Evolutionary conservation across 2,113 vertebrate genomes (phyloP).

Genomic region (Euleptes europaea): DNA sequence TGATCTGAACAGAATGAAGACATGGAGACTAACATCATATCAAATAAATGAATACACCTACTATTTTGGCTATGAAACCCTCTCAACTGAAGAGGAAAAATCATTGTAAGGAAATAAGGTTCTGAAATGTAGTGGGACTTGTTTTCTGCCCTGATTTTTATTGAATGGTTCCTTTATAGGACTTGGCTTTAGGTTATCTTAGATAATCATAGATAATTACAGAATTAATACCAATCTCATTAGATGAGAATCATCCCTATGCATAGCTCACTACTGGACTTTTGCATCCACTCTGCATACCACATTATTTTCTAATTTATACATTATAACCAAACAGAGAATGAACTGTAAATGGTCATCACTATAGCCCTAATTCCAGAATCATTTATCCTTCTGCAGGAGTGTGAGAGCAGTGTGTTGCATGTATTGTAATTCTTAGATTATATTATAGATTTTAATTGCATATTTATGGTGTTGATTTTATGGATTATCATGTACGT

Average conservation of each 20-base stretch:
- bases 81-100: background rate
- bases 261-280: conserved; percentile 5
- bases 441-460: no score
- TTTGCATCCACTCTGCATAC: background rate
- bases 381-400: background rate
- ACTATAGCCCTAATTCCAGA: background rate
- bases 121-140: background rate
- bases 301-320: background rate
- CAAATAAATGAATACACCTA: background rate
- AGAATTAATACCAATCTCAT: no score
- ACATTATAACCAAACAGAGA: background rate
- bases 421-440: no score
- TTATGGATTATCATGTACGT: no score
- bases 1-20: background rate
- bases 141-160: conserved; percentile 21
- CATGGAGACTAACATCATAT: background rate
- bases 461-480: no score
- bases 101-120: conserved; percentile 23
- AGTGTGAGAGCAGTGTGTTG: background rate
- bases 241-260: background rate
- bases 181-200: background rate
- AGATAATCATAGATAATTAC: background rate
- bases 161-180: background rate
- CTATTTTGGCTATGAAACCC: background rate
- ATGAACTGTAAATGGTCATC: conserved; percentile 14